phyloP scores from a whole-genome alignment of 2,888 invertebrate genomes.

The Trilocha varians region DNA sequence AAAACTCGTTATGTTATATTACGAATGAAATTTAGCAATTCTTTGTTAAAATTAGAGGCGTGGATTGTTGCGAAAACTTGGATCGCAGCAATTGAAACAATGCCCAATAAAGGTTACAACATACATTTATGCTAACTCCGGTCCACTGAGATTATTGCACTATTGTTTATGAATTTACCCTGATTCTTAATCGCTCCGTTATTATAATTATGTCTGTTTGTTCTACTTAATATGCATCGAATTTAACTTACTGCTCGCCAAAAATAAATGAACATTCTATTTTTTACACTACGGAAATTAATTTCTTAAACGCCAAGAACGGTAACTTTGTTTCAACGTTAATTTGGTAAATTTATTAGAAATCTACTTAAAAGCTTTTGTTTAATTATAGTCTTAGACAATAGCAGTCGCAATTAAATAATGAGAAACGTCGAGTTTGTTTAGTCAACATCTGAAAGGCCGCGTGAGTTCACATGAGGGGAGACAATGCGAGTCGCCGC shows the following conservation, averaged over 20 bases:
- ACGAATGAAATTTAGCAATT: conserved; percentile 63
- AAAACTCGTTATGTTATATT: conserved; percentile 47
- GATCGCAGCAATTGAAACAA: conserved; percentile 40
- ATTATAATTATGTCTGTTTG: not conserved
- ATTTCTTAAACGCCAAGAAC: not conserved
- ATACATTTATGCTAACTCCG: conserved; percentile 20
- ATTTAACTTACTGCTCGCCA: not conserved
- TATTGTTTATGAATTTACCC: not conserved
- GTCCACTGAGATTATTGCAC: not conserved
- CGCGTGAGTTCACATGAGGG: conserved; percentile 44
- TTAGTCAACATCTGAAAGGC: conserved; percentile 50
- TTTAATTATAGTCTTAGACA: conserved; percentile 57
- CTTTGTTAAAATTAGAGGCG: conserved; percentile 24
- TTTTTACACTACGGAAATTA: not conserved
- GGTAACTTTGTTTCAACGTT: not conserved
- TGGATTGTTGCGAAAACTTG: conserved; percentile 43
- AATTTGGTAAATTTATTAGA: conserved; percentile 26
- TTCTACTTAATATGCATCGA: not conserved
- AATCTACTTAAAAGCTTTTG: conserved; percentile 53
- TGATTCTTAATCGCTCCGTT: not conserved
- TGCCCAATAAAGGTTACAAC: conserved; percentile 43
- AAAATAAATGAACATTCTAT: not conserved
- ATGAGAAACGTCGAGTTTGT: conserved; percentile 54
- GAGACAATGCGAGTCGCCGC: conserved; percentile 29
- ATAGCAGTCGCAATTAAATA: conserved; percentile 63